Base-by-base conservation (phyloP, 2,113 vertebrate genomes). In the Bungarus multicinctus region DNA sequence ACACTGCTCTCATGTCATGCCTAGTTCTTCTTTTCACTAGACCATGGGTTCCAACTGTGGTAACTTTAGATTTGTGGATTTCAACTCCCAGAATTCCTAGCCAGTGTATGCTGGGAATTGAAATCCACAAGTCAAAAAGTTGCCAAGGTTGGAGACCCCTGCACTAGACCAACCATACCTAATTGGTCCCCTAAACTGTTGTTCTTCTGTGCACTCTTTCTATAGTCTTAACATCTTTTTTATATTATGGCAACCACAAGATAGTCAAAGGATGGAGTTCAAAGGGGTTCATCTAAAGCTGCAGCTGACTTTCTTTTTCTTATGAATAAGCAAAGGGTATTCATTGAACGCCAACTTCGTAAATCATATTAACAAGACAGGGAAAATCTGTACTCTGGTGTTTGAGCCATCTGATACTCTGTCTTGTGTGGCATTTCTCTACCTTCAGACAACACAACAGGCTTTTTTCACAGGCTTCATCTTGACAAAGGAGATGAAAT, bases 191-290 rank as follows among this genome's bases (percentile, higher is more conserved):
- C 58, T 30, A 12, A 30, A n/a, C 60, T n/a, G 27, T 64, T 30
- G 10, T 12, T 30, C 60, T 64, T 64, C 27, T 64, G 10, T 64
- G 60, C 60, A 14, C 27, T 64, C 27, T 64, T 64, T 64, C 60
- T n/a, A n/a, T 14, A n/a, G 11, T 64, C 60, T n/a, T n/a, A n/a
- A 64, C 11, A 5, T 64, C 11, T 64, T 64, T 64, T 64, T 64
- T n/a, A n/a, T 64, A 64, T 4, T 14, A 1, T 64, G 27, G 3
- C 4, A 0, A n/a, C 11, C 60, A n/a, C 1, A 0, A 64, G 30
- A 64, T 39, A 39, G n/a, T 81, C n/a, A 81, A 81, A 39, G 16
- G 69, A 20, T 20, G 69, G 69, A 7, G 18, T 34, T 34, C 5
- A 39, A 39, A 39, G n/a, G 20, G 69, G 16, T 81, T 16, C 12